Percentiles rank a stretch among this genome's conserved stretches.
Conservation (phyloP, 1,140 invertebrate genomes). For the Sinella curviseta region DNA sequence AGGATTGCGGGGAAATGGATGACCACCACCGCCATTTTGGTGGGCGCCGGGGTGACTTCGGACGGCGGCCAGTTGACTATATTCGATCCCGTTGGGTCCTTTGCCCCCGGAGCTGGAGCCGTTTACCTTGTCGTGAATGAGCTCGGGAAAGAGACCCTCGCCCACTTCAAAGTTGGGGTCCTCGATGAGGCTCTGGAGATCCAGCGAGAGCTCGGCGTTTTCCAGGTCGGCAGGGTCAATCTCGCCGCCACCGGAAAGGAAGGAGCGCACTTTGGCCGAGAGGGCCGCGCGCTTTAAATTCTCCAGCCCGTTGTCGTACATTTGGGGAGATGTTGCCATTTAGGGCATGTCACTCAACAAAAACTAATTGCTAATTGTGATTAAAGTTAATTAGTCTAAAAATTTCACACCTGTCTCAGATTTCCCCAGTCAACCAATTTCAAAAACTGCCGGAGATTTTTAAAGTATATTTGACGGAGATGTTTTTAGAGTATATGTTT, state of each 20-base stretch:
- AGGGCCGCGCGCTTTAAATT: slow-evolving; percentile 46
- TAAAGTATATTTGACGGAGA: too few species aligned
- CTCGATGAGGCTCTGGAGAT: slow-evolving; percentile 84
- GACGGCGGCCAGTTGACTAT: slow-evolving; percentile 49
- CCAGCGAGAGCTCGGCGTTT: slow-evolving; percentile 82
- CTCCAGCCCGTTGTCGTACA: slow-evolving; percentile 23
- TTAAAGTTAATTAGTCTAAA: too few species aligned
- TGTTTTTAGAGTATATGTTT: too few species aligned
- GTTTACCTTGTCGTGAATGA: slow-evolving; percentile 58
- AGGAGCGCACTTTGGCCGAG: slow-evolving; percentile 48
- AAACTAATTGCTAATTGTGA: too few species aligned
- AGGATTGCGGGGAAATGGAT: slow-evolving; percentile 64
- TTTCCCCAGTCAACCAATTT: background rate
- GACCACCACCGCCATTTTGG: slow-evolving; percentile 49
- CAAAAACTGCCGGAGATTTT: too few species aligned
- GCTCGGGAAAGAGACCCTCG: slow-evolving; percentile 77
- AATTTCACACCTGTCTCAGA: background rate
- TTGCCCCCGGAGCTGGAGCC: slow-evolving; percentile 51
- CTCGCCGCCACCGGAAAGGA: slow-evolving; percentile 49
- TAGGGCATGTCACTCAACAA: slow-evolving; percentile 19
- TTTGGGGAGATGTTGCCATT: slow-evolving; percentile 44
- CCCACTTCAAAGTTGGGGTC: slow-evolving; percentile 73
- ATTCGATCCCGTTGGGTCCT: slow-evolving; percentile 29
- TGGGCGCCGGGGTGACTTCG: slow-evolving; percentile 48
- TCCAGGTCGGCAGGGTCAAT: slow-evolving; percentile 81